Conservation (phyloP, 2,113 vertebrate genomes). For the Anoplopoma fimbria region DNA sequence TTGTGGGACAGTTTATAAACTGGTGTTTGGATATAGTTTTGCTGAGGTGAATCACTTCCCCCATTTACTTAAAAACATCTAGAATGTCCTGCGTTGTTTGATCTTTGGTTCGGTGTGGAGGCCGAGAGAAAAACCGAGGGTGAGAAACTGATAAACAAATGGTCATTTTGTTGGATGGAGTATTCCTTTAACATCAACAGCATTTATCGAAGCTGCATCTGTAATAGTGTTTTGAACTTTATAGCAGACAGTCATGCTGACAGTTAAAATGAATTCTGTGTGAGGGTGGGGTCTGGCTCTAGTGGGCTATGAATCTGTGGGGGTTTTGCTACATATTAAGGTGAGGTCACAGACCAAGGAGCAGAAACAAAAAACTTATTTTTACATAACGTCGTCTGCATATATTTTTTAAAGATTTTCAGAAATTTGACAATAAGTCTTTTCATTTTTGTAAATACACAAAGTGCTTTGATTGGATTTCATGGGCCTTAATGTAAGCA, state of each 20-base stretch:
- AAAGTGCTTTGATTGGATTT: background rate
- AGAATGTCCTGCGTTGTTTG: background rate
- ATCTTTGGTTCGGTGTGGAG: background rate
- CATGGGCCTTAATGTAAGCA: background rate
- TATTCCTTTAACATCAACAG: constrained; percentile 3
- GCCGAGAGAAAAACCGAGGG: background rate
- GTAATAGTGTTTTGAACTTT: background rate
- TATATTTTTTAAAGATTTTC: background rate
- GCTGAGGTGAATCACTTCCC: no score
- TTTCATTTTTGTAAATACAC: background rate
- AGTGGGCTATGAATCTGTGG: constrained; percentile 1
- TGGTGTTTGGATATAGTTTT: no score
- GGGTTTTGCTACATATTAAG: constrained; percentile 47
- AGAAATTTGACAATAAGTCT: background rate
- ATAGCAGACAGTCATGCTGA: constrained; percentile 26
- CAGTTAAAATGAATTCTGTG: background rate
- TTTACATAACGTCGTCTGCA: background rate
- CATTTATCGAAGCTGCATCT: background rate
- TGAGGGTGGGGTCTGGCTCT: background rate
- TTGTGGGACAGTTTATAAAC: background rate
- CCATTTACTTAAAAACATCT: no score
- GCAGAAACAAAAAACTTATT: constrained; percentile 3
- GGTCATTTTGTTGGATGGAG: background rate
- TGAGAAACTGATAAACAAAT: background rate
- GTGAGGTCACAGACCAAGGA: constrained; percentile 35